Percentiles rank a stretch among this genome's conserved stretches.
Evolutionary conservation across 2,888 invertebrate genomes (phyloP).

Genomic region (Drosophila neutralis): DNA sequence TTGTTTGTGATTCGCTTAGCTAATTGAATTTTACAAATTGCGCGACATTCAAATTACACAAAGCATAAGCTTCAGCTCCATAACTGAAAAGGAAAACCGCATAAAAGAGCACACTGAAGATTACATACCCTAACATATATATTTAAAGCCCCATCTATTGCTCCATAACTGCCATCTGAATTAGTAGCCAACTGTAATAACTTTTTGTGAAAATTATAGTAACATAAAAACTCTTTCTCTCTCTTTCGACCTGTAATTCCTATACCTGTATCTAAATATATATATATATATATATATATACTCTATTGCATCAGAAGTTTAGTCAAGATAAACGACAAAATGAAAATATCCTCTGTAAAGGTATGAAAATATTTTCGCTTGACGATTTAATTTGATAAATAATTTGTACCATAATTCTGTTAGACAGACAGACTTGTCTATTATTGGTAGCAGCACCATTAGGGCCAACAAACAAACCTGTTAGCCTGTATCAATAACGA

Average conservation of each 20-base stretch:
- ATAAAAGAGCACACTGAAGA: neutral
- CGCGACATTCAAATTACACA: slow-evolving; percentile 30
- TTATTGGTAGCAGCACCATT: slow-evolving; percentile 42
- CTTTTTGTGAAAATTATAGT: too few species aligned
- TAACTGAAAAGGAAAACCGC: slow-evolving; percentile 11
- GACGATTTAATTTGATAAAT: slow-evolving; percentile 17
- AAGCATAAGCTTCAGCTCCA: slow-evolving; percentile 12
- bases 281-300: neutral
- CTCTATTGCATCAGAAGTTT: neutral
- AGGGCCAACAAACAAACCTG: slow-evolving; percentile 61
- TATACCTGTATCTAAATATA: neutral
- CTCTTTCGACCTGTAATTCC: neutral
- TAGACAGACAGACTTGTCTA: slow-evolving; percentile 3
- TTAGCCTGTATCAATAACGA: slow-evolving; percentile 71
- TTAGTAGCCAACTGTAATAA: neutral
- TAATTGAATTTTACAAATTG: slow-evolving; percentile 68
- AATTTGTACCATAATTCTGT: slow-evolving; percentile 26
- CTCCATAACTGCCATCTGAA: neutral
- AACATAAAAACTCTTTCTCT: neutral
- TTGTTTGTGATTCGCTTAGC: slow-evolving; percentile 66
- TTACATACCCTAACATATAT: neutral
- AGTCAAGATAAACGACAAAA: neutral
- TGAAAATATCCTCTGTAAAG: neutral
- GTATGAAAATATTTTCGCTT: neutral
- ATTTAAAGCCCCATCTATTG: neutral